A percentile compares a stretch with the other conserved stretches of the same genome.
Conservation (phyloP, 2,888 invertebrate species). For the Cybosia mesomella region DNA sequence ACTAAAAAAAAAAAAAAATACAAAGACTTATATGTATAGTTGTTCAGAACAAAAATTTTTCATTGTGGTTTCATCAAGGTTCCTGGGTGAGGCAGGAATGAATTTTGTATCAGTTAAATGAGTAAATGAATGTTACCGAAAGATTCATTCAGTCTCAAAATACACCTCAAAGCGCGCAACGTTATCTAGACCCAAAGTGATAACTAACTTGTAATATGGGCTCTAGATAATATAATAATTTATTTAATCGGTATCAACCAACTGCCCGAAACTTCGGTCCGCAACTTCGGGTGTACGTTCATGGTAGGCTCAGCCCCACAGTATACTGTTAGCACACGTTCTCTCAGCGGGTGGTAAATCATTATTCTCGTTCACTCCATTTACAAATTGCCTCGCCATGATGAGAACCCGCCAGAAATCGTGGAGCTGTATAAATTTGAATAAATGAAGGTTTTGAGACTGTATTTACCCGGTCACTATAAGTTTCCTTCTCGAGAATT, state of each 20-base stretch:
- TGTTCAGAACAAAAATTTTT: no score
- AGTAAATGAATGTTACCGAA: not conserved
- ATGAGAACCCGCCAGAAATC: conserved; percentile 67
- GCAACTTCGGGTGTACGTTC: not conserved
- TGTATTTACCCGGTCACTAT: conserved; percentile 59
- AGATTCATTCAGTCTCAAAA: not conserved
- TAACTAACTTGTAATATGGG: no score
- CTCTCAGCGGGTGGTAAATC: conserved; percentile 61
- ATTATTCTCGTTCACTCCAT: conserved; percentile 71
- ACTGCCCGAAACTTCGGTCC: not conserved
- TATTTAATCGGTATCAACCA: not conserved
- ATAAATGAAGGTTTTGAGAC: conserved; percentile 67
- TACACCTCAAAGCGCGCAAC: no score
- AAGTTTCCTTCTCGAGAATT: conserved; percentile 53
- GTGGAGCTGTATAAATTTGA: conserved; percentile 78
- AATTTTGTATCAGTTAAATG: no score
- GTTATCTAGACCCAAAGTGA: no score
- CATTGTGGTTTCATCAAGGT: no score
- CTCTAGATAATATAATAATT: no score
- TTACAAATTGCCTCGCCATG: conserved; percentile 80
- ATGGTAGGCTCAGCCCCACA: not conserved
- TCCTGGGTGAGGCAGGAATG: no score
- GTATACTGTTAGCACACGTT: conserved; percentile 43
- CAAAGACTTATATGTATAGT: no score
- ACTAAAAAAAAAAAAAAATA: no score